A percentile compares a stretch with the other conserved stretches of the same genome.
These are phyloP conservation scores for Crocuta crocuta DNA, from an alignment of 2,113 vertebrate species.

Conservation along the genomic window DNA sequence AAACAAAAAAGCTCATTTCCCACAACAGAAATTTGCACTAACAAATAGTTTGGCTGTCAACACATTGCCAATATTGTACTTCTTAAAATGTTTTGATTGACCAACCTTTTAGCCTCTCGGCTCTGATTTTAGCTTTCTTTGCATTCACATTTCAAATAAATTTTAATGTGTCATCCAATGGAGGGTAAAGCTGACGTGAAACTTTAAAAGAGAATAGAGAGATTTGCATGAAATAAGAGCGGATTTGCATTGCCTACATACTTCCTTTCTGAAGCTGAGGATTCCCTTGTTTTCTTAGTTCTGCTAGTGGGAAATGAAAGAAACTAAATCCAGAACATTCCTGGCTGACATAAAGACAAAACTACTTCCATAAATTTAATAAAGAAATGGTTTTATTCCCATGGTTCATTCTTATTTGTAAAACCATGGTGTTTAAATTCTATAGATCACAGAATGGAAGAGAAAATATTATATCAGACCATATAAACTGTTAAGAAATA, in stretches of 20 bases:
- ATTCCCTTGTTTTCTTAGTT: constrained; percentile 39
- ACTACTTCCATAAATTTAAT: constrained; percentile 41
- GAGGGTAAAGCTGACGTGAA: neutral
- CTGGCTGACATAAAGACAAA: constrained; percentile 29
- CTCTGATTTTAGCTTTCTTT: constrained; percentile 40
- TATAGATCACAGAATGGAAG: constrained; percentile 9
- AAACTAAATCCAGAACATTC: constrained; percentile 8
- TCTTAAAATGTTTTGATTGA: neutral
- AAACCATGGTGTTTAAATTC: constrained; percentile 24
- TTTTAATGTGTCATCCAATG: neutral
- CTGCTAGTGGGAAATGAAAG: constrained; percentile 3
- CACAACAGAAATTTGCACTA: neutral
- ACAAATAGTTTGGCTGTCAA: neutral
- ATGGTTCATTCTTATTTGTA: constrained; percentile 53
- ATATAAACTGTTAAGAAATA: neutral
- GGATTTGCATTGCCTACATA: neutral
- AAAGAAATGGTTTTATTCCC: constrained; percentile 36
- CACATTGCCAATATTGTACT: neutral
- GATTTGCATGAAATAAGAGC: neutral
- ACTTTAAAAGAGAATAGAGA: neutral
- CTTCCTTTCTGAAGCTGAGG: neutral
- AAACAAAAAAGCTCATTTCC: neutral
- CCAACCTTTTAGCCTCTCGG: neutral
- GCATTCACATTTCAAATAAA: constrained; percentile 39
- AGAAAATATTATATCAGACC: constrained; percentile 9